Evolutionary conservation across 2,113 vertebrate species (phyloP), one percentile per base, ranked within the genome.

Genomic region (Pteruthius melanotis): DNA sequence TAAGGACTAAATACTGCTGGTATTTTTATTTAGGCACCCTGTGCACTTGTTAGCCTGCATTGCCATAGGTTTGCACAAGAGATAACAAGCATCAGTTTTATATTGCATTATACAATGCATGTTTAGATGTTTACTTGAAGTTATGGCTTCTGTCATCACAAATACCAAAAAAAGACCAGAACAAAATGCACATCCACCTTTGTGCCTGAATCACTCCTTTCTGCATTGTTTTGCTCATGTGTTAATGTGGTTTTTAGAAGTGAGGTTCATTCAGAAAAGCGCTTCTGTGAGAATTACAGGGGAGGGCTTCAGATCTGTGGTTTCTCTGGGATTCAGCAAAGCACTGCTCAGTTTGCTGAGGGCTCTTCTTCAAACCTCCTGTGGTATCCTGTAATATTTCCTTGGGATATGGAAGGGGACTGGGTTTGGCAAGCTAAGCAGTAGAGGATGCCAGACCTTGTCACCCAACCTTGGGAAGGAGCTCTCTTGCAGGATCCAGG

Each of bases 41-140:
- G 60, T 66, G 74, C 87, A 87, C 17, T 84, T 72, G 56, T 83
- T 76, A 89, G 49, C 42, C 61, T 94, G 72, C 77, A 49, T 57
- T 83, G 53, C 69, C 66, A 65, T 81, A 52, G 68, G 28, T 84
- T 76, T 96, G 95, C 95, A 95, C 61, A 86, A 77, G 26, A 69
- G 65, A 83, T 37, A 92, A 71, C 61, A 91, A 84, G 47, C 26
- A 66, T 63, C 59, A 33, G 17, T 93, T 97, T 96, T 56, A 54
- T 77, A 87, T 84, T 78, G 70, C 57, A 47, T 91, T 95, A 49
- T 37, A 50, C 33, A 71, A n/a, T 60, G 93, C 95, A 94, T 94
- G 93, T 86, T 95, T 74, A 54, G 71, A 83, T 82, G 85, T 95
- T 94, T 78, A 93, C 77, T 91, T 90, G 92, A 83, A 96, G 64